phyloP scores from a whole-genome alignment of 2,113 vertebrate species.

The Daubentonia madagascariensis region DNA sequence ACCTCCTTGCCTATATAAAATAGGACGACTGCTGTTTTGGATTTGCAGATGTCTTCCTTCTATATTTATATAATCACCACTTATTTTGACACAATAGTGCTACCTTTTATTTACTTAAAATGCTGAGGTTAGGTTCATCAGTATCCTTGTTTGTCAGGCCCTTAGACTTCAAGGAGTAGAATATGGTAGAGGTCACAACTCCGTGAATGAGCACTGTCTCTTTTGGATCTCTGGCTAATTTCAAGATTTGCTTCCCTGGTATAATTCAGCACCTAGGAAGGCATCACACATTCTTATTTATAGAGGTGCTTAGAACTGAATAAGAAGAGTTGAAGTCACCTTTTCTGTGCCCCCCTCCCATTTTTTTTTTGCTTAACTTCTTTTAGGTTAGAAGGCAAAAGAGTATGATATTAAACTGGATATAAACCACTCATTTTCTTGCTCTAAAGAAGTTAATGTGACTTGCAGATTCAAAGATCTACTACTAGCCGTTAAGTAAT shows the following conservation, averaged over 20 bases:
- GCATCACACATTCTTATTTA: not conserved
- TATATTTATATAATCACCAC: not conserved
- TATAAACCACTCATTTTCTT: not conserved
- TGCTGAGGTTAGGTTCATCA: not conserved
- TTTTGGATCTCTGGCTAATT: not conserved
- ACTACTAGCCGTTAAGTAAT: not conserved
- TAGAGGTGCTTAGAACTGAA: not conserved
- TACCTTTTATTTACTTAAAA: not conserved
- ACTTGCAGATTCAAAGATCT: not conserved
- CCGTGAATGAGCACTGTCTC: not conserved
- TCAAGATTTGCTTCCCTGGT: not conserved
- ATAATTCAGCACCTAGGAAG: not conserved
- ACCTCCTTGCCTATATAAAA: not conserved
- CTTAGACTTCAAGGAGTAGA: not conserved
- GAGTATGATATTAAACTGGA: not conserved
- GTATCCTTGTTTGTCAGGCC: not conserved
- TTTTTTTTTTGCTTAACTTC: not conserved
- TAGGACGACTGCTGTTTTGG: not conserved
- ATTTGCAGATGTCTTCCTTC: not conserved
- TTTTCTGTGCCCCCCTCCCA: not conserved
- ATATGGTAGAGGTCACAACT: not conserved
- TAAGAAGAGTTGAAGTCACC: not conserved
- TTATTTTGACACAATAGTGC: not conserved
- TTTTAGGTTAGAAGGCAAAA: not conserved
- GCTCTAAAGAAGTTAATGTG: not conserved